phyloP scores from a whole-genome alignment of 2,113 vertebrate species.

The Oceanodroma tethys region DNA sequence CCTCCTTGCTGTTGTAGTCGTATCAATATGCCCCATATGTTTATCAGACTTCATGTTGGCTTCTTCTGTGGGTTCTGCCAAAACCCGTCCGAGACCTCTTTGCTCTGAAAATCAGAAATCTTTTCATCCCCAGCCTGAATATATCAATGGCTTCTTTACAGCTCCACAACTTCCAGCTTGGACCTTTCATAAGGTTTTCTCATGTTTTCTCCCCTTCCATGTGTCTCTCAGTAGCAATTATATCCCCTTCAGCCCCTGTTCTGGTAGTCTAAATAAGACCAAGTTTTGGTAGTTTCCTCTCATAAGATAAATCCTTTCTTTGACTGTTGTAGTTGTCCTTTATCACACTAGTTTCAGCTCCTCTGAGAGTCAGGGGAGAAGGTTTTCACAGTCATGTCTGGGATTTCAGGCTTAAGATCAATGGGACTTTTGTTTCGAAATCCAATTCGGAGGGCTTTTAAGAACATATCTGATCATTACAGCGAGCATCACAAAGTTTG shows the following conservation, averaged over 20 bases:
- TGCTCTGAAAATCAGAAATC: neutral
- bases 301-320: neutral
- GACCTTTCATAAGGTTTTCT: neutral
- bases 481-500: neutral
- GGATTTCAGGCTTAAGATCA: slow-evolving; percentile 14
- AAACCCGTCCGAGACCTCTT: neutral
- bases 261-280: neutral
- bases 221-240: neutral
- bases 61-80: neutral
- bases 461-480: neutral
- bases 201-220: neutral
- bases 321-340: neutral
- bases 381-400: neutral
- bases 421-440: slow-evolving; percentile 1
- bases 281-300: neutral
- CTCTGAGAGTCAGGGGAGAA: neutral
- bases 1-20: neutral
- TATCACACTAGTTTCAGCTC: neutral
- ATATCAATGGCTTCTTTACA: neutral
- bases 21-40: neutral
- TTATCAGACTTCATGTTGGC: neutral
- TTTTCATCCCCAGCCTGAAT: neutral
- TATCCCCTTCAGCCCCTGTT: neutral
- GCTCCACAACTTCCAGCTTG: neutral
- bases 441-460: neutral